phyloP scores from a whole-genome alignment of 1,140 invertebrate species.

The Bilobella aurantiaca region DNA sequence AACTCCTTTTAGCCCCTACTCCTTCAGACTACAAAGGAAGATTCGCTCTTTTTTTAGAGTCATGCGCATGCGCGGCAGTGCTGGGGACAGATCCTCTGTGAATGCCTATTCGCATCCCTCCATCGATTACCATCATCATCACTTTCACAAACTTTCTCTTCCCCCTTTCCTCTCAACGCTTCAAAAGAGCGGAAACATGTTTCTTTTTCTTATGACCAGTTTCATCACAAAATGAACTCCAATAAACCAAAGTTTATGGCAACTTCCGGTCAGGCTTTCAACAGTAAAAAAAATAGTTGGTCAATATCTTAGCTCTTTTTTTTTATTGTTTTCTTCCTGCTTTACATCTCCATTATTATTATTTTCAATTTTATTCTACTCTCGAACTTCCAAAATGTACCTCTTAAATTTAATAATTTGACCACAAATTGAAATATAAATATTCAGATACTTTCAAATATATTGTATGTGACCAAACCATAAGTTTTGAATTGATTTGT shows the following conservation, averaged over 20 bases:
- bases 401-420: too few relatives aligned
- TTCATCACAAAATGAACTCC: background rate
- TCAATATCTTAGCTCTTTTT: too few relatives aligned
- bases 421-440: too few relatives aligned
- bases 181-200: background rate
- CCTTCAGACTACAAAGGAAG: background rate
- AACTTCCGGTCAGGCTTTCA: background rate
- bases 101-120: background rate
- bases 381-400: too few relatives aligned
- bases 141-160: conserved; percentile 3
- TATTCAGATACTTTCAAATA: too few relatives aligned
- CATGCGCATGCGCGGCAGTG: background rate
- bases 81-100: too few relatives aligned
- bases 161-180: background rate
- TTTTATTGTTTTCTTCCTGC: too few relatives aligned
- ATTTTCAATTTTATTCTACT: too few relatives aligned
- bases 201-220: conserved; percentile 3
- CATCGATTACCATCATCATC: conserved; percentile 4
- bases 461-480: too few relatives aligned
- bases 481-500: too few relatives aligned
- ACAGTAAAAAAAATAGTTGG: too few relatives aligned
- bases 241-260: background rate
- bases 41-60: background rate
- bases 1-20: background rate
- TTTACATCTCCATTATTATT: too few relatives aligned